Conservation (phyloP, 2,797 vertebrate genomes). For the Mus spretus region DNA sequence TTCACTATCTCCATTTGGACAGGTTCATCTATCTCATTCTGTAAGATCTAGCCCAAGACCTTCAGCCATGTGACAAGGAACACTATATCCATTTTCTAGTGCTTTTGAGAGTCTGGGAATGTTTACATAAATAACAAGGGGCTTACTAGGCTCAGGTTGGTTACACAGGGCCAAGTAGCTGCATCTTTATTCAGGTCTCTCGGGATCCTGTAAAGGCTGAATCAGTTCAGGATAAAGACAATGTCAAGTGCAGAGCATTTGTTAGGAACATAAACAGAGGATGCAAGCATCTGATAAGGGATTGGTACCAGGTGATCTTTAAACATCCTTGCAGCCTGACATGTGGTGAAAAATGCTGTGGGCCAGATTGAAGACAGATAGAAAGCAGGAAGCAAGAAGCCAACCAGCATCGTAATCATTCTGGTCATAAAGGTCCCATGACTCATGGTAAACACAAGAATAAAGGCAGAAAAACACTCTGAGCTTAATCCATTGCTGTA, state of each 20-base stretch:
- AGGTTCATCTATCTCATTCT: neutral
- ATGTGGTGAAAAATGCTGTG: neutral
- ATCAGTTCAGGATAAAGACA: neutral
- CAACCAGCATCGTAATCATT: neutral
- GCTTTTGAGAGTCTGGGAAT: neutral
- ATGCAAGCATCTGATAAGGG: neutral
- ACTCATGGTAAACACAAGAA: neutral
- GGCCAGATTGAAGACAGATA: neutral
- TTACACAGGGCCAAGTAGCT: neutral
- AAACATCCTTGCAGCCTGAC: constrained; percentile 11
- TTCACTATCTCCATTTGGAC: neutral
- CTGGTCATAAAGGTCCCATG: neutral
- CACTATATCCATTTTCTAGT: neutral
- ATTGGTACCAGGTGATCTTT: neutral
- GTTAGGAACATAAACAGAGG: neutral
- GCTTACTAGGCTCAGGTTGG: neutral
- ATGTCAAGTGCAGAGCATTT: neutral
- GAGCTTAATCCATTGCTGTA: neutral
- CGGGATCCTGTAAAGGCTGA: neutral
- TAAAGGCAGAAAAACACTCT: neutral
- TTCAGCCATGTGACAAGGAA: neutral
- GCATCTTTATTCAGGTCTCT: neutral
- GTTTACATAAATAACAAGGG: neutral
- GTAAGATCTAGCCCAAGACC: neutral
- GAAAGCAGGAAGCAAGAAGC: neutral